Base-by-base conservation (phyloP, 2,888 invertebrate genomes). In the Plagodis pulveraria region DNA sequence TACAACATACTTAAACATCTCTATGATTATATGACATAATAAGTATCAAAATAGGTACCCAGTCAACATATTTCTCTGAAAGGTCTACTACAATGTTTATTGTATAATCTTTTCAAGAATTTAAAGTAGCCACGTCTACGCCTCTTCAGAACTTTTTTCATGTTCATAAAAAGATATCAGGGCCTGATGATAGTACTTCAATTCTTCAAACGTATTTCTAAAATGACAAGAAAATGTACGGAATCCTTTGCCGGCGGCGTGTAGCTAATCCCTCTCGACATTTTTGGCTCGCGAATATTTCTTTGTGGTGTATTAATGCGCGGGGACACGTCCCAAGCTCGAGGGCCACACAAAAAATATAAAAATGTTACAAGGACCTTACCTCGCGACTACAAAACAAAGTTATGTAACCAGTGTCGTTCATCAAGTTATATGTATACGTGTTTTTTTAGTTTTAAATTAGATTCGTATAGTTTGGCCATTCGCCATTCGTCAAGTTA, bases 221-320 rank as follows among this genome's bases (percentile, higher is more conserved):
- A 47, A 53, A 62, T 32, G 38, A 10, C 47, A 56, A 54, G 48
- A 52, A 52, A 65, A 63, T 54, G 53, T 63, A 57, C 52, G 56
- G 55, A 60, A 57, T 62, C 58, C 58, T 59, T 40, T 43, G 34
- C 46, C 32, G 11, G 41, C 33, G 34, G 33, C 35, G 50, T 57
- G 60, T 42, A 54, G 52, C 45, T 67, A 63, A 67, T 67, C 62
- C 66, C 61, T 54, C 69, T 69, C 58, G 60, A 67, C 56, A 61
- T 58, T 64, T 56, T 49, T 35, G 52, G 50, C 50, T 42, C 47
- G 51, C 38, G 58, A 62, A 65, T 61, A 49, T 64, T 58, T 62
- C 64, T 65, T 67, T 67, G 65, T 67, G 60, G 63, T 49, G 65
- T 51, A 48, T 59, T 53, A 51, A 56, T 50, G 56, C 56, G 22